phyloP scores from a whole-genome alignment of 1,140 invertebrate genomes.

The Ceratitis capitata region DNA sequence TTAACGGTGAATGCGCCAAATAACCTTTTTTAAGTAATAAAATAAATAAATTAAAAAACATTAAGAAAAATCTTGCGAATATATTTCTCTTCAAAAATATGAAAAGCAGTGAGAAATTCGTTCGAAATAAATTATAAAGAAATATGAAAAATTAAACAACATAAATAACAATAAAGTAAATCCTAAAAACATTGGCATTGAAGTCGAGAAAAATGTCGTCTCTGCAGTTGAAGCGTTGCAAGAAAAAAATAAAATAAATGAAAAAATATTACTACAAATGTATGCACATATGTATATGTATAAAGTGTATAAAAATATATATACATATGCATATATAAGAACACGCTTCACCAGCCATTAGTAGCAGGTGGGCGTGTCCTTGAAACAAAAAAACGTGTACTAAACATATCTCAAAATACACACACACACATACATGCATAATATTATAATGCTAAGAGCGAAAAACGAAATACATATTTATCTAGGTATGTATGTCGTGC shows the following conservation, averaged over 20 bases:
- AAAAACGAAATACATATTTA: neutral
- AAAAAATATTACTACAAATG: neutral
- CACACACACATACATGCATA: neutral
- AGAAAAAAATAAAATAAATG: neutral
- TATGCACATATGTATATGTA: too few species aligned
- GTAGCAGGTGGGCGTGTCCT: conserved; percentile 20
- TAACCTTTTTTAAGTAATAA: too few species aligned
- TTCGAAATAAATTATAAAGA: too few species aligned
- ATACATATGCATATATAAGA: neutral
- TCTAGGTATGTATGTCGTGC: too few species aligned
- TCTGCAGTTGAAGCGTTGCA: neutral
- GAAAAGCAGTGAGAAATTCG: too few species aligned
- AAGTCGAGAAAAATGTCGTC: neutral
- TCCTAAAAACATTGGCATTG: neutral
- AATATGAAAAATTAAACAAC: too few species aligned
- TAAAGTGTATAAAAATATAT: neutral
- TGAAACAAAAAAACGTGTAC: neutral
- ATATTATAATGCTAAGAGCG: neutral
- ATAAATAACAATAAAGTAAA: too few species aligned
- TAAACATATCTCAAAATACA: neutral
- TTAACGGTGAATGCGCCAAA: too few species aligned
- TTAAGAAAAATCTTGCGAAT: too few species aligned
- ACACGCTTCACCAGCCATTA: neutral
- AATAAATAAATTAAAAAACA: too few species aligned
- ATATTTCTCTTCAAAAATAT: too few species aligned